Percentiles rank a stretch among this genome's conserved stretches.
phyloP scores from a whole-genome alignment of 2,797 vertebrate genomes.

The Graptemys geographica region DNA sequence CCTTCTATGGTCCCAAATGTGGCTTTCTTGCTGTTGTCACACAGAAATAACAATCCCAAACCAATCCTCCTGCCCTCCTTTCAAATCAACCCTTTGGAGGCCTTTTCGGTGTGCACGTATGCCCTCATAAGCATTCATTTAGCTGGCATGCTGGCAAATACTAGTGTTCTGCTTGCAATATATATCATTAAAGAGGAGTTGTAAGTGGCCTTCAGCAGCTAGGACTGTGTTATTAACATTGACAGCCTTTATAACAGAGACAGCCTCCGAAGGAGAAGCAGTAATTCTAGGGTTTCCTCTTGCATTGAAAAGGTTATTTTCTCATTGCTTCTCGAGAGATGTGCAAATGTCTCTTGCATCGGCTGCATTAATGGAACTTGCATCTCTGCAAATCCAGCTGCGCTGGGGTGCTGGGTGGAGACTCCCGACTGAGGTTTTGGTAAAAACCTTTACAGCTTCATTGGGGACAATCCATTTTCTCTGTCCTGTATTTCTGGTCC shows the following conservation, averaged over 20 bases:
- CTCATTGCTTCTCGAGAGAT: slow-evolving; percentile 20
- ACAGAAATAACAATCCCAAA: background rate
- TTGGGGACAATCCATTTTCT: background rate
- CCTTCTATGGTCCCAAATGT: background rate
- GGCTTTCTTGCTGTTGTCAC: background rate
- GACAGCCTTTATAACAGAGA: fast-evolving
- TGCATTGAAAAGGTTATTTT: slow-evolving; percentile 37
- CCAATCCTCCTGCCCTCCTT: background rate
- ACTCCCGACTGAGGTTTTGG: background rate
- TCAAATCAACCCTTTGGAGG: background rate
- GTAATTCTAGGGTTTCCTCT: slow-evolving; percentile 64
- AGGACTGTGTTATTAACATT: background rate
- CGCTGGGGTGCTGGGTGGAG: background rate
- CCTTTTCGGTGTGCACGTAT: background rate
- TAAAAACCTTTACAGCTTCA: background rate
- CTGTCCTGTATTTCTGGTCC: background rate
- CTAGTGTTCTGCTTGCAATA: background rate
- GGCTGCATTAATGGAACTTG: background rate
- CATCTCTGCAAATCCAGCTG: background rate
- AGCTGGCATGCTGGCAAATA: background rate
- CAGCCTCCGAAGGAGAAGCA: background rate
- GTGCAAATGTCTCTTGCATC: background rate
- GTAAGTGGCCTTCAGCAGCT: background rate
- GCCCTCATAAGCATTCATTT: background rate
- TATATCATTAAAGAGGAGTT: background rate